Conservation (phyloP, 2,113 vertebrate genomes). For the Melanocharis versteri region DNA sequence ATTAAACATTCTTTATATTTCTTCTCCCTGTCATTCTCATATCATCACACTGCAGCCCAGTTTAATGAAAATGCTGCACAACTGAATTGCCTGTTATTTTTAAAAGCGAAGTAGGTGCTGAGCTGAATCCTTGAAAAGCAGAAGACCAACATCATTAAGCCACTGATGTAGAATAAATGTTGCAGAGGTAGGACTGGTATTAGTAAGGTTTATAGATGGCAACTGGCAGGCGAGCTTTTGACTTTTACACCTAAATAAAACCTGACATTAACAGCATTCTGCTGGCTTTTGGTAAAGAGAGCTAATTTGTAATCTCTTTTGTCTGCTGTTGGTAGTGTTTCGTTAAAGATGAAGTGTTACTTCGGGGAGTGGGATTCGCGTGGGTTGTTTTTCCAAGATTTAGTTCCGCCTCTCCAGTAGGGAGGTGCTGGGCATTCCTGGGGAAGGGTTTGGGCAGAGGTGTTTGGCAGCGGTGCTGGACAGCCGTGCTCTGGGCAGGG, state of each 20-base stretch:
- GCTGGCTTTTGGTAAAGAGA: background rate
- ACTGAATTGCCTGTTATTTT: constrained; percentile 16
- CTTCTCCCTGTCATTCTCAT: constrained; percentile 1
- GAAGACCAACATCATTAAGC: background rate
- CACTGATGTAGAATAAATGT: background rate
- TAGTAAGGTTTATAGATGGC: constrained; percentile 5
- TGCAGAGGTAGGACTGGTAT: background rate
- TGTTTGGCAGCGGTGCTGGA: too few relatives aligned
- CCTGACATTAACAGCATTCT: background rate
- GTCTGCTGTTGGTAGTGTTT: background rate
- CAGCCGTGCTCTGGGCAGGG: too few relatives aligned
- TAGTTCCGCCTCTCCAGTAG: background rate
- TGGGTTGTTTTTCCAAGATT: background rate
- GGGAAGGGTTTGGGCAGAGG: background rate
- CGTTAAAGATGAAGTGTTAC: background rate
- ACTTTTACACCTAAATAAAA: constrained; percentile 11
- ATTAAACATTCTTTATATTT: constrained; percentile 16
- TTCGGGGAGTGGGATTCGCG: background rate
- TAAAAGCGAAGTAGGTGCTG: background rate
- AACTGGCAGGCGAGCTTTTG: background rate
- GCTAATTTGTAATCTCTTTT: background rate
- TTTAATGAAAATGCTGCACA: constrained; percentile 22
- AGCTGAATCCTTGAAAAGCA: constrained; percentile 42
- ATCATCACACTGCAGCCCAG: background rate
- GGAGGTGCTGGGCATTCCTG: background rate